phyloP scores from a whole-genome alignment of 2,113 vertebrate genomes.

The Microcebus tavaratra region DNA sequence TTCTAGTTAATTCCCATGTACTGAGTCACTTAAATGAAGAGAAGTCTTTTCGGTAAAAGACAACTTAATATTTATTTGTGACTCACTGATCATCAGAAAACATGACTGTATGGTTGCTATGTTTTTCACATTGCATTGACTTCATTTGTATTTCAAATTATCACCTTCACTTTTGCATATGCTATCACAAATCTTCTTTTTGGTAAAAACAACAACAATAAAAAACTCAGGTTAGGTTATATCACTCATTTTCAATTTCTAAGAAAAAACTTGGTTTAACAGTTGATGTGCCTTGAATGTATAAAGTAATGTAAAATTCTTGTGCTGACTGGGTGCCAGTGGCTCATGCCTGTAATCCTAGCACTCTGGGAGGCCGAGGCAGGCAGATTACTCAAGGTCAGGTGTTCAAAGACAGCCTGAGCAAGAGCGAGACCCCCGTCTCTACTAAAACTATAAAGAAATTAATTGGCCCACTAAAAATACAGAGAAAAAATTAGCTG shows the following conservation, averaged over 20 bases:
- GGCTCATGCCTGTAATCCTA: no score
- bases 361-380: no score
- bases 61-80: neutral
- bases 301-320: neutral
- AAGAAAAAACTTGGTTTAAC: neutral
- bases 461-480: no score
- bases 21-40: neutral
- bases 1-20: neutral
- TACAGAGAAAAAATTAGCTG: no score
- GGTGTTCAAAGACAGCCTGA: no score
- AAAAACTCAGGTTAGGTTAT: neutral
- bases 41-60: neutral
- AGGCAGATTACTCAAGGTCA: no score
- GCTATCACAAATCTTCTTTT: neutral
- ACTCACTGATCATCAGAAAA: neutral
- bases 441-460: no score
- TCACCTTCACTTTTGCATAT: neutral
- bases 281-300: neutral
- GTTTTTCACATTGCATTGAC: neutral
- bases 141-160: constrained; percentile 44
- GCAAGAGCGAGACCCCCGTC: no score
- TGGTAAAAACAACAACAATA: neutral
- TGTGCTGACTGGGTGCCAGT: no score
- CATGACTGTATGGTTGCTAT: neutral
- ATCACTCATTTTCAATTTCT: neutral